Evolutionary conservation across 2,113 vertebrate species (phyloP), one percentile per base, ranked within the genome.

Genomic region (Sylvietta virens): DNA sequence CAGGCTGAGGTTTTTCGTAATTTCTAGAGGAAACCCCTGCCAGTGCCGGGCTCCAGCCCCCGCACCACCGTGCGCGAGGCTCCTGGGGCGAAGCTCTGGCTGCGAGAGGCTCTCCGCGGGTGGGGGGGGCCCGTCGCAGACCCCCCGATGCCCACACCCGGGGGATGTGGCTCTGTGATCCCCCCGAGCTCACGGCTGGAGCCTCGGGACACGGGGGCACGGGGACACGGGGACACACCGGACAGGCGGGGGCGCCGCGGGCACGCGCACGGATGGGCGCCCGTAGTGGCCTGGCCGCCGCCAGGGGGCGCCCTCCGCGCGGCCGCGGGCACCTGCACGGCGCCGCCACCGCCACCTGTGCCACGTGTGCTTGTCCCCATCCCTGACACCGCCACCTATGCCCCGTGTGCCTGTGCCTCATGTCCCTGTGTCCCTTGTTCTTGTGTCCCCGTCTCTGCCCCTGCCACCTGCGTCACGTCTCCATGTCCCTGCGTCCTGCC

Each of bases 61-160:
- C 58, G 54, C 27, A n/a, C 22, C 60, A 8, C 42, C 30, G 39
- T 20, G 48, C 0, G 0, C 0, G 1, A 11, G 23, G 22, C 35
- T 60, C 37, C 50, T 0, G 30, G 24, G 35, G 26, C 7, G 53
- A 21, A 18, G 7, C n/a, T 14, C 2, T 13, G 1, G 8, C 1
- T 5, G 33, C 26, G 11, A n/a, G 35, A 7, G 30, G 11, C 26
- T 30, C 44, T 28, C 22, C 5, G 20, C 5, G 35, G 11, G 9
- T 10, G 19, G 50, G 33, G 24, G 15, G 50, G 10, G 19, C 12
- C 39, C 16, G 30, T 7, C 0, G 0, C 23, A 24, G 58, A 9
- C 2, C 15, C 4, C 3, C 0, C 2, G 45, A 4, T 8, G 30
- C 37, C 20, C 39, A 5, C 0, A 2, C 6, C 0, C 0, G 15